These are phyloP conservation scores for Lepidothrix coronata DNA, from an alignment of 2,113 vertebrate genomes.

Conservation along the genomic window DNA sequence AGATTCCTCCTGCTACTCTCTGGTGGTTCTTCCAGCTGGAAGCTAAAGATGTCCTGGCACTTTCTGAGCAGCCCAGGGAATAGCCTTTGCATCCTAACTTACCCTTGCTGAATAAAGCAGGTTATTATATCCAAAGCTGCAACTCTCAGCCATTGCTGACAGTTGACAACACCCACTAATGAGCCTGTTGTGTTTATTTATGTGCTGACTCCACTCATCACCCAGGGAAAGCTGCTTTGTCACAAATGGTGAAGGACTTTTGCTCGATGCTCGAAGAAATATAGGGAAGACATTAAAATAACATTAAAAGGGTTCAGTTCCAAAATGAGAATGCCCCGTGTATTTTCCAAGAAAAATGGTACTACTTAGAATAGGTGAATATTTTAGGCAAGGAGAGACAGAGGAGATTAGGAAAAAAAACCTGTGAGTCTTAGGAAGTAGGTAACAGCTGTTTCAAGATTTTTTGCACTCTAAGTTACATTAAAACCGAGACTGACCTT, in stretches of 20 bases:
- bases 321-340: background rate
- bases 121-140: constrained; percentile 24
- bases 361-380: background rate
- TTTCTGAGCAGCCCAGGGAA: constrained; percentile 50
- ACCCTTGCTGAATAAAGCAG: constrained; percentile 36
- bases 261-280: background rate
- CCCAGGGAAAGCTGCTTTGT: background rate
- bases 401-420: background rate
- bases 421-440: background rate
- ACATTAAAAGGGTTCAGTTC: background rate
- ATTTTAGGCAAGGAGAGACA: background rate
- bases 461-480: background rate
- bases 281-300: background rate
- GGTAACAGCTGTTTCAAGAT: background rate
- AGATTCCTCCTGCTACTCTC: constrained; percentile 49
- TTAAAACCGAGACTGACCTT: background rate
- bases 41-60: constrained; percentile 53
- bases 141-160: background rate
- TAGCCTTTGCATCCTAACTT: constrained; percentile 32
- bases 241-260: background rate
- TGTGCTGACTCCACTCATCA: background rate
- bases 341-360: background rate
- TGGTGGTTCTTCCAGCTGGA: constrained; percentile 59
- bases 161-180: constrained; percentile 13
- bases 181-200: constrained; percentile 31